phyloP scores from a whole-genome alignment of 2,797 vertebrate species.

The Lutjanus campechanus region DNA sequence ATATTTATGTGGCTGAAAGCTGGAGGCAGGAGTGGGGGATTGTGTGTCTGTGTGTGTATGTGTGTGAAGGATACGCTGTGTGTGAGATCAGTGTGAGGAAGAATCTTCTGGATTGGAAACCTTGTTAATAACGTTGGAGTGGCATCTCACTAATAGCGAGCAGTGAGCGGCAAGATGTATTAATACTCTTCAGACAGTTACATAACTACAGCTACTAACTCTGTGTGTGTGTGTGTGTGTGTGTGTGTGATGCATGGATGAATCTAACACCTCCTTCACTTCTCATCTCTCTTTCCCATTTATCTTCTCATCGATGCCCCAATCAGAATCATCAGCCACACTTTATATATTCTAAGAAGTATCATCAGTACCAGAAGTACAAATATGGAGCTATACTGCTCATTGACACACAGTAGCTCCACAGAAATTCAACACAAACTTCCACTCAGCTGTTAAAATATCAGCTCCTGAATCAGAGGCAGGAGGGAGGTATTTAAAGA shows the following conservation, averaged over 20 bases:
- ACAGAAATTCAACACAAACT: neutral
- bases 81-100: slow-evolving; percentile 16
- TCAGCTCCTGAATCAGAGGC: slow-evolving; percentile 4
- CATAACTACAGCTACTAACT: slow-evolving; percentile 47
- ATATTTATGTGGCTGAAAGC: slow-evolving; percentile 61
- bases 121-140: slow-evolving; percentile 42
- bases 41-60: slow-evolving; percentile 24
- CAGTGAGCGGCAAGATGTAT: slow-evolving; percentile 51
- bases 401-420: neutral
- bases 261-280: slow-evolving; percentile 45
- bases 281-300: slow-evolving; percentile 10
- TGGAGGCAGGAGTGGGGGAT: slow-evolving; percentile 19
- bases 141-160: slow-evolving; percentile 41
- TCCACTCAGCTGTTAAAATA: neutral
- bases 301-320: slow-evolving; percentile 9
- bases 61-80: neutral
- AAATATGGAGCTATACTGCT: neutral
- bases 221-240: slow-evolving; percentile 50
- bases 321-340: neutral
- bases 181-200: slow-evolving; percentile 66
- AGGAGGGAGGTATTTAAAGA: neutral
- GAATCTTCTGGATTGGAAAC: slow-evolving; percentile 34
- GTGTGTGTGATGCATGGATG: slow-evolving; percentile 16
- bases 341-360: neutral
- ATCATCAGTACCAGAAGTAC: neutral